These are phyloP conservation scores for Yoshiicerus persimilis DNA, from an alignment of 1,140 invertebrate genomes.

Conservation along the genomic window DNA sequence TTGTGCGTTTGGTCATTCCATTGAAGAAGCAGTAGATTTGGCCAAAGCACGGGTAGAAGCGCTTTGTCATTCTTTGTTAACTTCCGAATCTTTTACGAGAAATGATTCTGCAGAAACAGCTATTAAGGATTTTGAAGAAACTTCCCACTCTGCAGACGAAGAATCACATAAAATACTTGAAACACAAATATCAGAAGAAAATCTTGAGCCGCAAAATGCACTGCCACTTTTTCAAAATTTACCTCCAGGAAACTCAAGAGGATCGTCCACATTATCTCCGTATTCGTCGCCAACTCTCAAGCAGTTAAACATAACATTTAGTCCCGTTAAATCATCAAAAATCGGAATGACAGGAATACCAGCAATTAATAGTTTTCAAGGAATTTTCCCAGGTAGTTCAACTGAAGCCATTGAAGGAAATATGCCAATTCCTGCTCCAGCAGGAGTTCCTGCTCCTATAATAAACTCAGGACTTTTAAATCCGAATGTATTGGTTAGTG, in stretches of 20 bases:
- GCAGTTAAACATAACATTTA: neutral
- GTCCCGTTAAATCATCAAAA: neutral
- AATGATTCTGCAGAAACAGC: too few species aligned
- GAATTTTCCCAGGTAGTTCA: slow-evolving; percentile 51
- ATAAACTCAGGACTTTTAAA: slow-evolving; percentile 32
- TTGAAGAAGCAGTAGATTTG: too few species aligned
- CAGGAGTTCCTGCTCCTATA: slow-evolving; percentile 42
- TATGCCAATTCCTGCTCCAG: slow-evolving; percentile 21
- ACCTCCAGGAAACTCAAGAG: neutral
- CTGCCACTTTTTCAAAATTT: neutral
- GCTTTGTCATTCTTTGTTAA: too few species aligned
- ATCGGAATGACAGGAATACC: neutral
- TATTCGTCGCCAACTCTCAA: neutral
- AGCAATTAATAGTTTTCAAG: slow-evolving; percentile 51
- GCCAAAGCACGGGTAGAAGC: too few species aligned
- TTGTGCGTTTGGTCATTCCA: too few species aligned
- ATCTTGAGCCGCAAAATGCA: neutral
- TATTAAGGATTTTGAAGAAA: too few species aligned
- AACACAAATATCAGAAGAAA: too few species aligned
- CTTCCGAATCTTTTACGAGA: too few species aligned
- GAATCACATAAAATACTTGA: too few species aligned
- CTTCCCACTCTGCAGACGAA: too few species aligned
- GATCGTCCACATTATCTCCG: neutral
- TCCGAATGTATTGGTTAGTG: slow-evolving; percentile 41
- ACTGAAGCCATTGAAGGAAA: neutral